phyloP scores from a whole-genome alignment of 2,797 vertebrate genomes.

The Pangasius larnaudii region DNA sequence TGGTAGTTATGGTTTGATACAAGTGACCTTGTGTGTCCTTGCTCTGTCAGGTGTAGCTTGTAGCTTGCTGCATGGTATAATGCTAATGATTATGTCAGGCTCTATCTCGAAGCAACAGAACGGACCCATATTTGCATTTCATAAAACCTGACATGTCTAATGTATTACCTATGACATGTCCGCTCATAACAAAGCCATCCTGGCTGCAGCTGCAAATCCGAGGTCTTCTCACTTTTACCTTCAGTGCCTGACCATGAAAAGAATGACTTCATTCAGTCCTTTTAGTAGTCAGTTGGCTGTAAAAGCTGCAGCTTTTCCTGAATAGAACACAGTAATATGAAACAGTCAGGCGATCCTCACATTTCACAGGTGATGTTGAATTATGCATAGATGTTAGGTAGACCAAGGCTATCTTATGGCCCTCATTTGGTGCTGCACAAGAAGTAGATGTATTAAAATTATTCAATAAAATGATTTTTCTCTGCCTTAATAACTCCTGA shows the following conservation, averaged over 20 bases:
- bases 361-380: conserved; percentile 71
- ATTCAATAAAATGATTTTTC: conserved; percentile 32
- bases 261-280: conserved; percentile 31
- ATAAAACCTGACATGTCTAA: conserved; percentile 26
- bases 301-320: conserved; percentile 64
- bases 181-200: conserved; percentile 9
- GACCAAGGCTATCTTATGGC: conserved; percentile 65
- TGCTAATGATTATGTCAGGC: conserved; percentile 10
- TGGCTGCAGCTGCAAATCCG: conserved; percentile 15
- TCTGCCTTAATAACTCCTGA: background rate
- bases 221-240: conserved; percentile 49
- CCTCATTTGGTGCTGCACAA: conserved; percentile 58
- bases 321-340: conserved; percentile 58
- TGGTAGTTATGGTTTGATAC: background rate
- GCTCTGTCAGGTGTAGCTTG: conserved; percentile 15
- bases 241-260: conserved; percentile 25
- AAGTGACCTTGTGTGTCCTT: conserved; percentile 25
- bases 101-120: conserved; percentile 6
- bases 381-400: conserved; percentile 75
- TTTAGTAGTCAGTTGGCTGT: conserved; percentile 34
- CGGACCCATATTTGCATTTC: conserved; percentile 36
- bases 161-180: conserved; percentile 32
- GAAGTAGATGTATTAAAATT: conserved; percentile 44
- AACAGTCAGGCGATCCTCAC: conserved; percentile 46
- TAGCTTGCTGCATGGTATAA: conserved; percentile 2